Percentiles rank a stretch among this genome's conserved stretches.
phyloP scores from a whole-genome alignment of 2,113 vertebrate genomes.

The Ciconia stormi region DNA sequence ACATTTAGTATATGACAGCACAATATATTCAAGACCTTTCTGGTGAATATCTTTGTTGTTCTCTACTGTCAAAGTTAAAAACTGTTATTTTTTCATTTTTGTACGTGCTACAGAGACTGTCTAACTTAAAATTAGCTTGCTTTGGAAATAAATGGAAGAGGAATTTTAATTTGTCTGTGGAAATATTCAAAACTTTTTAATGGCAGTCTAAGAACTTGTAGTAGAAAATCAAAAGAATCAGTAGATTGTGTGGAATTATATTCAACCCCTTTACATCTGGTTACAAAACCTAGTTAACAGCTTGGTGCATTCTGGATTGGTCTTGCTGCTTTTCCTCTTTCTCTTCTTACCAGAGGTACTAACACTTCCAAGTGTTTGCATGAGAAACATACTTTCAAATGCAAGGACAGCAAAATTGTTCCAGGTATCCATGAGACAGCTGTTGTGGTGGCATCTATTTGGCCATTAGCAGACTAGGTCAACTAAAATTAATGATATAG shows the following conservation, averaged over 20 bases:
- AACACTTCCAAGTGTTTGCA: neutral
- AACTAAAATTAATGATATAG: neutral
- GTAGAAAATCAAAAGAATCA: neutral
- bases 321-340: neutral
- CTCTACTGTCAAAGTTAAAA: neutral
- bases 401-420: neutral
- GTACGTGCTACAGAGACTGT: fast-evolving
- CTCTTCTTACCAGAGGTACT: neutral
- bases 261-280: neutral
- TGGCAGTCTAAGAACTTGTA: neutral
- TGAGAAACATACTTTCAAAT: neutral
- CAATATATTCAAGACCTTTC: neutral
- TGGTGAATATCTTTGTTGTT: neutral
- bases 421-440: neutral
- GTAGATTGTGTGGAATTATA: neutral
- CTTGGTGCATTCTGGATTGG: neutral
- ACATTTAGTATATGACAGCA: neutral
- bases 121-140: neutral
- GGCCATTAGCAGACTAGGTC: neutral
- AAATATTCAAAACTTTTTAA: neutral
- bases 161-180: neutral
- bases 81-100: neutral
- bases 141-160: neutral
- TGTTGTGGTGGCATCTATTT: neutral
- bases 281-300: neutral